Base-by-base conservation (phyloP, 2,888 invertebrate genomes). In the Macaria notata region DNA sequence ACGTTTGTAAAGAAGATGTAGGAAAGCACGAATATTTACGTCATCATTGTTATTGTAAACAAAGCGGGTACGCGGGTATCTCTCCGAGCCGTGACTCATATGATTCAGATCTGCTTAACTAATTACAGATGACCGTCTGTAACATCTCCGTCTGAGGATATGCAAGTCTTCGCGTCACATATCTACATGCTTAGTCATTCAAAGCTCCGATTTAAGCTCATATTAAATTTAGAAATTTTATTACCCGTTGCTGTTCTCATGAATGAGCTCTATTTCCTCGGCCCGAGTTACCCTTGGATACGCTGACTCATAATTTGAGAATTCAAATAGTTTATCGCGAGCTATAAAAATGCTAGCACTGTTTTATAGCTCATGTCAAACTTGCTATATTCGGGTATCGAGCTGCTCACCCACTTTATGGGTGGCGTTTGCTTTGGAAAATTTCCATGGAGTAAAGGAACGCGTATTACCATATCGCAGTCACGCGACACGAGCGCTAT, bases 401-500 rank as follows among this genome's bases (percentile, higher is more conserved):
- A 72, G 69, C 71, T 64, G 61, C 63, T 75, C 68, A 70, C 63
- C 61, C 58, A 62, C 54, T 63, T 63, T 58, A 64, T 55, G 57
- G 62, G 66, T 61, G 63, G 55, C 46, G 64, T 68, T 67, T 62
- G 63, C 57, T 65, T 64, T 69, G 72, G 70, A 65, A 70, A 72
- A 66, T 65, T 66, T 69, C 68, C 56, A 63, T 65, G 65, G 70
- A 76, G 72, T 71, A 74, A 73, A 73, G 71, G 73, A 76, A 75
- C 71, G 76, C 65, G 68, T 70, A 78, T 76, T 78, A 81, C 74
- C 76, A 78, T 80, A 79, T 76, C 73, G 75, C 76, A 86, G 86
- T 86, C 86, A 86, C 84, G 87, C 86, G 88, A 88, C 85, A 88
- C 85, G 66, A 72, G 74, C 68, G 80, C 86, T 89, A 89, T 90